Conservation (phyloP, 2,113 vertebrate species). For the Lophochroa leadbeateri region DNA sequence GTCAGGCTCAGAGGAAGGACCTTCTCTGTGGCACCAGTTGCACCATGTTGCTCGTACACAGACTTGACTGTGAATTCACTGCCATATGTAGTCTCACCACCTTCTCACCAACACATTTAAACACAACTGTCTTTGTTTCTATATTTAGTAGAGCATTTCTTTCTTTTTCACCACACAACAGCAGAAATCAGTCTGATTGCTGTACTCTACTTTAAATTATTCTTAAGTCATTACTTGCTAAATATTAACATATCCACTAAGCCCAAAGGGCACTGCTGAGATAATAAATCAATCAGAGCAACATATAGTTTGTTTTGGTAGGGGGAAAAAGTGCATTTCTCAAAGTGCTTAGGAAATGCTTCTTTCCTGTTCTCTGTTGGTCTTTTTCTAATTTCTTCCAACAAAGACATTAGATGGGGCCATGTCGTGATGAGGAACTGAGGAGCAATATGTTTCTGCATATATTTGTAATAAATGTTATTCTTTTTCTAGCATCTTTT, state of each 20-base stretch:
- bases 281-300: not conserved
- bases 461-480: not conserved
- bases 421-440: not conserved
- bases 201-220: not conserved
- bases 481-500: not conserved
- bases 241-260: conserved; percentile 7
- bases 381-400: not conserved
- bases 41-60: not conserved
- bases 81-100: not conserved
- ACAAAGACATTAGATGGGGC: not conserved
- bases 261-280: not conserved
- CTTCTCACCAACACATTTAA: not conserved
- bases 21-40: not conserved
- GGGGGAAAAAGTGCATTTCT: not conserved
- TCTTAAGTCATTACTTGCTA: not conserved
- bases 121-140: not conserved
- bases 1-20: not conserved
- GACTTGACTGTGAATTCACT: not conserved
- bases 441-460: not conserved
- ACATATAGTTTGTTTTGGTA: not conserved
- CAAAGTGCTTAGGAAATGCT: not conserved
- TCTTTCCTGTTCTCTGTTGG: not conserved
- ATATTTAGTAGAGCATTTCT: not conserved
- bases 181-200: not conserved
- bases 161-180: not conserved